phyloP scores from a whole-genome alignment of 2,888 invertebrate genomes.

The Sinopyrophorus schimmeli region DNA sequence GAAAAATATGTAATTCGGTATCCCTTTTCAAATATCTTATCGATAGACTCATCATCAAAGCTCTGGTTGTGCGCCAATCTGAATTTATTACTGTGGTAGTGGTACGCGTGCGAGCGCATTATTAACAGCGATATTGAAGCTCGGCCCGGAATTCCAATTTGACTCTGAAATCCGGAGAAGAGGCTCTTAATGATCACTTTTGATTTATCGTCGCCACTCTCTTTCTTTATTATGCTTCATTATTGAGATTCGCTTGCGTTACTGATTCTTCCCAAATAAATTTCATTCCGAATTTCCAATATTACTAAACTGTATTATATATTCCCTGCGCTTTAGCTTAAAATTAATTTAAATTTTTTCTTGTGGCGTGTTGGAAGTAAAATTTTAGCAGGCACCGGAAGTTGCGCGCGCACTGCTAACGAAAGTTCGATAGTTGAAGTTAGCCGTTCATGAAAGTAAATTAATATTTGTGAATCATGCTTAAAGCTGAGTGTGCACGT shows the following conservation, averaged over 20 bases:
- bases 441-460: too few species aligned
- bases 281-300: slow-evolving; percentile 21
- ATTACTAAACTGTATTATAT: too few species aligned
- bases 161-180: slow-evolving; percentile 52
- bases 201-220: slow-evolving; percentile 54
- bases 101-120: slow-evolving; percentile 48
- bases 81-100: slow-evolving; percentile 35
- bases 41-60: slow-evolving; percentile 27
- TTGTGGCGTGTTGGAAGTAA: too few species aligned
- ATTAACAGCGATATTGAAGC: slow-evolving; percentile 53
- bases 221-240: slow-evolving; percentile 50
- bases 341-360: too few species aligned
- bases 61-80: slow-evolving; percentile 33
- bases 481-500: too few species aligned
- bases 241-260: slow-evolving; percentile 28
- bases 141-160: slow-evolving; percentile 54
- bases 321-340: too few species aligned
- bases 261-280: slow-evolving; percentile 23
- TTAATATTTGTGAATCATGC: too few species aligned
- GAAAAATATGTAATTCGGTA: too few species aligned
- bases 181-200: slow-evolving; percentile 53
- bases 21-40: slow-evolving; percentile 10
- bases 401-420: too few species aligned
- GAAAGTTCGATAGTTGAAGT: too few species aligned
- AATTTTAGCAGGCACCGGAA: too few species aligned